These are phyloP conservation scores for Vanacampus margaritifer DNA, from an alignment of 2,113 vertebrate genomes.

Conservation along the genomic window DNA sequence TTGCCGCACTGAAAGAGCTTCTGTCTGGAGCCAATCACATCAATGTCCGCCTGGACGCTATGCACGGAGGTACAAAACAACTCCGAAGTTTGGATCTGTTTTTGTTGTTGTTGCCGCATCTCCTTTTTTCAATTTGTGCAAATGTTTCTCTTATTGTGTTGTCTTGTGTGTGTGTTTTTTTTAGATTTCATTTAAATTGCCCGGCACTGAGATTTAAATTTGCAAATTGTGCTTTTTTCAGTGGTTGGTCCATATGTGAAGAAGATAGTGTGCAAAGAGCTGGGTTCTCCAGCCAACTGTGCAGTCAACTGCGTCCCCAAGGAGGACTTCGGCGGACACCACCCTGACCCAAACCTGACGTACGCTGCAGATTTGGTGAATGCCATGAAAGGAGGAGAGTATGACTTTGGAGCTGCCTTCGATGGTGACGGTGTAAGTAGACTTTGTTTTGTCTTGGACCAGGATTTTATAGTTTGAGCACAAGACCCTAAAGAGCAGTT, in stretches of 20 bases:
- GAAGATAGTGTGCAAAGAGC: conserved; percentile 94
- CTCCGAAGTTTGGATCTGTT: neutral
- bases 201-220: neutral
- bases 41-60: conserved; percentile 91
- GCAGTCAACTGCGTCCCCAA: conserved; percentile 89
- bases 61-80: conserved; percentile 87
- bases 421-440: conserved; percentile 92
- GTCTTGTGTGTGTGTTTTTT: neutral
- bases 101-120: too few species aligned
- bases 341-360: conserved; percentile 96
- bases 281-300: conserved; percentile 88
- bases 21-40: conserved; percentile 87
- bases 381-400: conserved; percentile 91
- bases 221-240: conserved; percentile 39
- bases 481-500: neutral
- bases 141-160: neutral
- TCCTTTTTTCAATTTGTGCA: neutral
- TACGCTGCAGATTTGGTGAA: conserved; percentile 94
- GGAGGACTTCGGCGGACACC: conserved; percentile 97
- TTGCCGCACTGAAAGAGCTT: conserved; percentile 86
- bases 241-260: conserved; percentile 95
- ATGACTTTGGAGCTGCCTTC: conserved; percentile 95
- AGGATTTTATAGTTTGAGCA: neutral
- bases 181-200: neutral
- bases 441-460: neutral